A percentile compares a stretch with the other conserved stretches of the same genome.
These are phyloP conservation scores for Stenodera caucasica DNA, from an alignment of 2,888 invertebrate genomes.

Conservation along the genomic window DNA sequence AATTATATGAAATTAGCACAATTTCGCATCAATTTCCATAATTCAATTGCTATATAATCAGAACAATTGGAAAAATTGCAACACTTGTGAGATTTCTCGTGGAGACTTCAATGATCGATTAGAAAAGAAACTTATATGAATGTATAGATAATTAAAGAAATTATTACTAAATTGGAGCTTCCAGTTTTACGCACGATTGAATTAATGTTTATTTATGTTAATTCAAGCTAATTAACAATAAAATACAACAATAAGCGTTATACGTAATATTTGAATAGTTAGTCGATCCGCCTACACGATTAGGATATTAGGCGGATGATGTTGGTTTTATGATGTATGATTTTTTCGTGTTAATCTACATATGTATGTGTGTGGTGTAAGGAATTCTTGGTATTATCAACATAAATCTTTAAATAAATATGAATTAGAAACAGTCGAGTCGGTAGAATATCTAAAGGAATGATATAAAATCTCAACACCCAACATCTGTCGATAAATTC, in stretches of 20 bases:
- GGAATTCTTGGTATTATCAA: conserved; percentile 23
- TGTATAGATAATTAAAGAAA: no score
- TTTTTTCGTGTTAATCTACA: background rate
- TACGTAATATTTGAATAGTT: conserved; percentile 10
- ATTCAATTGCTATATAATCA: background rate
- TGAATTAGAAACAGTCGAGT: conserved; percentile 25
- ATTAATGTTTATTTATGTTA: conserved; percentile 1
- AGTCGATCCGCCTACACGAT: conserved; percentile 13
- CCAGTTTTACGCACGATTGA: background rate
- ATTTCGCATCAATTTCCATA: background rate
- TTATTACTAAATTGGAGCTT: background rate
- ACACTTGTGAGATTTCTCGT: background rate
- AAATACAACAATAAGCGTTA: conserved; percentile 19
- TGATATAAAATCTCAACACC: conserved; percentile 24
- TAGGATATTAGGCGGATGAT: background rate
- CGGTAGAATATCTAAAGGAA: conserved; percentile 18
- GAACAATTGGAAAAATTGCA: background rate
- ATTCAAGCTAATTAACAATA: conserved; percentile 13
- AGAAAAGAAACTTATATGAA: conserved; percentile 1
- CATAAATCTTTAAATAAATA: conserved; percentile 25
- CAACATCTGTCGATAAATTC: conserved; percentile 31
- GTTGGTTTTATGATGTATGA: background rate
- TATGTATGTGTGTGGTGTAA: background rate
- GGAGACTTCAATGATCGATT: background rate
- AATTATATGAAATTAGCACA: background rate